phyloP scores from a whole-genome alignment of 2,888 invertebrate species.

The Spilosoma lubricipeda region DNA sequence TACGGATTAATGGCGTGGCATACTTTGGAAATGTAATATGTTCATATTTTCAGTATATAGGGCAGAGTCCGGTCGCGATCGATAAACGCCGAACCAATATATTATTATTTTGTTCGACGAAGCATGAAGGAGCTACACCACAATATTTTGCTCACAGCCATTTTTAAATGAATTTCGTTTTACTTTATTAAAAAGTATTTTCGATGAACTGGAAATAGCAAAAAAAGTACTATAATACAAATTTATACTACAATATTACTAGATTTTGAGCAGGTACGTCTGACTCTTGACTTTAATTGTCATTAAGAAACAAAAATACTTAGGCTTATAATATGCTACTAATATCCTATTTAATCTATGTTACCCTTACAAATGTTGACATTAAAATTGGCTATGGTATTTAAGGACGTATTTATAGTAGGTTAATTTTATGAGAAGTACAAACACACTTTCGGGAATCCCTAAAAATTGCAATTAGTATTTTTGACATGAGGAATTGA shows the following conservation, averaged over 20 bases:
- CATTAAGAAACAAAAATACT: constrained; percentile 27
- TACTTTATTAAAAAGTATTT: constrained; percentile 60
- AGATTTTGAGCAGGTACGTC: constrained; percentile 62
- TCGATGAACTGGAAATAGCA: constrained; percentile 58
- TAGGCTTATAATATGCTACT: constrained; percentile 25
- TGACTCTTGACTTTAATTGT: constrained; percentile 60
- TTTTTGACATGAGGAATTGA: not conserved
- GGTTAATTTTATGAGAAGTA: not conserved
- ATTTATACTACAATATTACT: constrained; percentile 15
- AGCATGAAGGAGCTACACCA: constrained; percentile 63
- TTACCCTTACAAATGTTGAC: constrained; percentile 43
- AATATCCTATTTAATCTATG: constrained; percentile 38
- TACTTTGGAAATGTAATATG: constrained; percentile 7
- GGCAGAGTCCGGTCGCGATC: constrained; percentile 39
- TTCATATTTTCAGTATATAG: constrained; percentile 49
- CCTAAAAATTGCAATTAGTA: not conserved
- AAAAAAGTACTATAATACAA: constrained; percentile 21
- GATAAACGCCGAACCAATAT: constrained; percentile 60
- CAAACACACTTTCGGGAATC: not conserved
- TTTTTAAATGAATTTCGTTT: constrained; percentile 70
- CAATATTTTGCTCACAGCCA: constrained; percentile 68
- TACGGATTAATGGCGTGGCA: not conserved
- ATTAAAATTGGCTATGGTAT: constrained; percentile 35
- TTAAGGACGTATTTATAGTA: constrained; percentile 1
- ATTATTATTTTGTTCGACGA: constrained; percentile 71